These are phyloP conservation scores for Coptodon rendalli DNA, from an alignment of 2,113 vertebrate species.

Conservation along the genomic window DNA sequence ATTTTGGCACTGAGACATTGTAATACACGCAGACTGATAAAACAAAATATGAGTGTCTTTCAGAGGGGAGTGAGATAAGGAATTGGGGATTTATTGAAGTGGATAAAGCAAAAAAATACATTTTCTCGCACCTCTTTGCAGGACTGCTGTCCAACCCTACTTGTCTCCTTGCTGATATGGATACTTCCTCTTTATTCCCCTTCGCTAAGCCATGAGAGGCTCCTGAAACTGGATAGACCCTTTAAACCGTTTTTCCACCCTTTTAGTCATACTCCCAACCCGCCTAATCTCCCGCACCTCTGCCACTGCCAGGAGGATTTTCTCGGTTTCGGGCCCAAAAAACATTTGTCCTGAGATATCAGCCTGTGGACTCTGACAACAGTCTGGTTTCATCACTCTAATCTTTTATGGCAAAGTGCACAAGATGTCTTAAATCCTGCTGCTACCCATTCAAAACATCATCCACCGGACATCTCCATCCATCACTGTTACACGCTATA, in stretches of 20 bases:
- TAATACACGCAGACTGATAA: not conserved
- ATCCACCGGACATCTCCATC: constrained; percentile 11
- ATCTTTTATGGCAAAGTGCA: not conserved
- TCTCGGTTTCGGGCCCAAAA: constrained; percentile 9
- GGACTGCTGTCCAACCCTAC: not conserved
- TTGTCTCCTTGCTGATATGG: constrained; percentile 65
- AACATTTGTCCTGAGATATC: constrained; percentile 39
- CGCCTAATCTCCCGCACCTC: not conserved
- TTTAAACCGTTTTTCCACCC: constrained; percentile 41
- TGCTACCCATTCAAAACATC: not conserved
- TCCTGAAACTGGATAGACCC: constrained; percentile 62
- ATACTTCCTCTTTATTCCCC: constrained; percentile 64
- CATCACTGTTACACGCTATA: not conserved
- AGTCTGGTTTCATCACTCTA: constrained; percentile 25
- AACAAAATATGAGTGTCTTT: not conserved
- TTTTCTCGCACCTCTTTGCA: not conserved
- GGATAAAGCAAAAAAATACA: not conserved
- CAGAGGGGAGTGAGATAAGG: not conserved
- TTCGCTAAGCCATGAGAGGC: constrained; percentile 50
- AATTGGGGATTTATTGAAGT: not conserved
- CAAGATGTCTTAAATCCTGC: not conserved
- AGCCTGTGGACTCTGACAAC: constrained; percentile 1
- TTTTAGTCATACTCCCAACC: constrained; percentile 49
- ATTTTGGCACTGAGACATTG: not conserved
- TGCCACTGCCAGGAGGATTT: constrained; percentile 25